A percentile compares a stretch with the other conserved stretches of the same genome.
These are phyloP conservation scores for Moxostoma hubbsi DNA, from an alignment of 2,797 vertebrate species.

Conservation along the genomic window DNA sequence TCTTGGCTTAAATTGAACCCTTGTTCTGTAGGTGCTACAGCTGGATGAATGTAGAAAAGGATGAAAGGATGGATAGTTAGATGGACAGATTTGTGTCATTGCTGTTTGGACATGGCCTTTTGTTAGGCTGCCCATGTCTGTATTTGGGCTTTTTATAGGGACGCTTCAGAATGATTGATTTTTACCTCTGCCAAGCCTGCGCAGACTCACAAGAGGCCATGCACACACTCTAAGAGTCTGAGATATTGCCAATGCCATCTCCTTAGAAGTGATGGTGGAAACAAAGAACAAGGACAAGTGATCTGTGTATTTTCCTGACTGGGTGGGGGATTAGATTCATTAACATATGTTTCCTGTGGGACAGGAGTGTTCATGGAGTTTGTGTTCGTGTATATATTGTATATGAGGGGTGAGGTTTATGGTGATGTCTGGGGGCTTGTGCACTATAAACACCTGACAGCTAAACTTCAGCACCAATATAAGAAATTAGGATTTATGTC, in stretches of 20 bases:
- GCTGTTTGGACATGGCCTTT: conserved; percentile 5
- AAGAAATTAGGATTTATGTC: no score
- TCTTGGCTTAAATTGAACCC: no score
- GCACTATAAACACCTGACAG: conserved; percentile 22
- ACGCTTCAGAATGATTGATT: conserved; percentile 19
- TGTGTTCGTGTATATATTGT: conserved; percentile 46
- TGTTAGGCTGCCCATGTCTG: conserved; percentile 2
- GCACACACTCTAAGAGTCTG: background rate
- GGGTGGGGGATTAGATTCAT: background rate
- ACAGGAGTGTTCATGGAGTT: conserved; percentile 2
- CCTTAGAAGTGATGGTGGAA: background rate
- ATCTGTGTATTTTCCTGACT: background rate
- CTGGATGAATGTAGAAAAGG: conserved; percentile 57
- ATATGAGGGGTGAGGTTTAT: conserved; percentile 68
- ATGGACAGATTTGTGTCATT: background rate
- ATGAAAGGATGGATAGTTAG: background rate
- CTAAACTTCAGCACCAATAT: background rate
- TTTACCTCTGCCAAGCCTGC: conserved; percentile 48
- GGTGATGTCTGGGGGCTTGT: conserved; percentile 8
- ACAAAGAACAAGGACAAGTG: background rate
- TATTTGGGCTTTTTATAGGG: conserved; percentile 25
- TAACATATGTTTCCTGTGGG: conserved; percentile 4
- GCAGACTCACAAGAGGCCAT: conserved; percentile 32
- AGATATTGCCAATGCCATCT: background rate
- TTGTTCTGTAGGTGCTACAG: conserved; percentile 13